phyloP scores from a whole-genome alignment of 2,888 invertebrate species.

The Drosophila paranaensis region DNA sequence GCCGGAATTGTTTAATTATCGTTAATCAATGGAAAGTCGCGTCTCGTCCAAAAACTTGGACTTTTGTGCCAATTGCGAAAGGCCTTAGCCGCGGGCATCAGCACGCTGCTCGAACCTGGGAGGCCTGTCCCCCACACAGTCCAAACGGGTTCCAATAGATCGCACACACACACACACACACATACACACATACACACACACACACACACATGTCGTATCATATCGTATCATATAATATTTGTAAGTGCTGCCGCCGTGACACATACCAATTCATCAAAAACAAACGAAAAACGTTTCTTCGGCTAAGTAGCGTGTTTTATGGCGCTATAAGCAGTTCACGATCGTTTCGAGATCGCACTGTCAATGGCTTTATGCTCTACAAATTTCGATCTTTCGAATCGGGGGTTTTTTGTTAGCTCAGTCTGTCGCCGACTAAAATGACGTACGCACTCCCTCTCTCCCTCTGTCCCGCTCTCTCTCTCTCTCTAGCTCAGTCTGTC shows the following conservation, averaged over 20 bases:
- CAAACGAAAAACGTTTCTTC: slow-evolving; percentile 20
- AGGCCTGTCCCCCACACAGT: slow-evolving; percentile 43
- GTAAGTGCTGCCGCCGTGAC: slow-evolving; percentile 1
- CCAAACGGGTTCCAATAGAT: slow-evolving; percentile 35
- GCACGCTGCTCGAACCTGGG: slow-evolving; percentile 17
- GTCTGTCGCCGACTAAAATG: neutral
- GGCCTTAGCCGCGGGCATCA: slow-evolving; percentile 7
- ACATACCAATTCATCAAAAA: slow-evolving; percentile 46
- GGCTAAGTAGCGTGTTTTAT: slow-evolving; percentile 34
- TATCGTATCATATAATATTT: slow-evolving; percentile 4
- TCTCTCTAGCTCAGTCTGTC: neutral
- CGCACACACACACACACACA: neutral
- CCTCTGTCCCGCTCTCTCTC: neutral
- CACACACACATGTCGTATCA: neutral
- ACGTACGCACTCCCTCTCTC: neutral
- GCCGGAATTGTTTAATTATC: slow-evolving; percentile 60
- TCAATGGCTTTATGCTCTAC: slow-evolving; percentile 15
- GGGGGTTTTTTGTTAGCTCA: slow-evolving; percentile 18
- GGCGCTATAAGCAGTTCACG: slow-evolving; percentile 33
- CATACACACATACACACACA: no score
- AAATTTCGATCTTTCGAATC: slow-evolving; percentile 24
- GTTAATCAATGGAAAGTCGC: slow-evolving; percentile 52
- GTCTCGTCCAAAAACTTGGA: slow-evolving; percentile 10
- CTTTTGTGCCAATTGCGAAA: slow-evolving; percentile 51
- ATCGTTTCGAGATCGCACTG: slow-evolving; percentile 22